Evolutionary conservation across 1,140 invertebrate genomes (phyloP).

Genomic region (Pachyrhynchus sulphureomaculatus): DNA sequence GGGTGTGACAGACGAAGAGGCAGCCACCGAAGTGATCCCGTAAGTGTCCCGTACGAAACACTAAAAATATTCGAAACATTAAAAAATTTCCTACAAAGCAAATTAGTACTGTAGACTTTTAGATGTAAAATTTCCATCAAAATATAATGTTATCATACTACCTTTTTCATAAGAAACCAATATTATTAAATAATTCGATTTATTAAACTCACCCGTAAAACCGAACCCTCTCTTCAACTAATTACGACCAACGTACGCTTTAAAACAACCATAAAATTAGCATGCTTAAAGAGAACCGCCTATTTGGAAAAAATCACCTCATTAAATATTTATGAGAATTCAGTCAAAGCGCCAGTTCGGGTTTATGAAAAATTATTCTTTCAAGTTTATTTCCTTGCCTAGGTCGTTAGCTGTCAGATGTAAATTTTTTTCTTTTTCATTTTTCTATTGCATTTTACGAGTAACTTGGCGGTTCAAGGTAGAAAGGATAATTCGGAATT

Average conservation of each 20-base stretch:
- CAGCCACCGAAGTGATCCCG: too few species aligned
- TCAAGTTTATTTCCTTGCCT: slow-evolving; percentile 34
- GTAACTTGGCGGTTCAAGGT: neutral
- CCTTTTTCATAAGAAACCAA: neutral
- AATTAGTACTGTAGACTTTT: too few species aligned
- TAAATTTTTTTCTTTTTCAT: slow-evolving; percentile 26
- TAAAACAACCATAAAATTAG: slow-evolving; percentile 33
- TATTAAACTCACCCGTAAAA: slow-evolving; percentile 15
- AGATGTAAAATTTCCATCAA: too few species aligned
- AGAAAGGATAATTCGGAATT: neutral
- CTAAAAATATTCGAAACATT: too few species aligned
- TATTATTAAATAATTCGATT: slow-evolving; percentile 11
- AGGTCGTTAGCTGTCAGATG: slow-evolving; percentile 33
- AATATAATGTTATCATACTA: too few species aligned
- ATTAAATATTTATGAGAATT: slow-evolving; percentile 33
- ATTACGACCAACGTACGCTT: slow-evolving; percentile 25
- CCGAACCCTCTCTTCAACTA: slow-evolving; percentile 15
- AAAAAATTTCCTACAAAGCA: too few species aligned
- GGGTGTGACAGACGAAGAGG: too few species aligned
- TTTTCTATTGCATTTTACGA: slow-evolving; percentile 21
- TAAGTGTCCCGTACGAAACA: too few species aligned
- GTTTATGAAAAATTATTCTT: slow-evolving; percentile 33
- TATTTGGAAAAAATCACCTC: slow-evolving; percentile 25
- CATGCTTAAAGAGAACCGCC: slow-evolving; percentile 29
- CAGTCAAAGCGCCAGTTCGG: slow-evolving; percentile 23